These are phyloP conservation scores for Drosophila neocordata DNA, from an alignment of 1,140 invertebrate genomes.

Conservation along the genomic window DNA sequence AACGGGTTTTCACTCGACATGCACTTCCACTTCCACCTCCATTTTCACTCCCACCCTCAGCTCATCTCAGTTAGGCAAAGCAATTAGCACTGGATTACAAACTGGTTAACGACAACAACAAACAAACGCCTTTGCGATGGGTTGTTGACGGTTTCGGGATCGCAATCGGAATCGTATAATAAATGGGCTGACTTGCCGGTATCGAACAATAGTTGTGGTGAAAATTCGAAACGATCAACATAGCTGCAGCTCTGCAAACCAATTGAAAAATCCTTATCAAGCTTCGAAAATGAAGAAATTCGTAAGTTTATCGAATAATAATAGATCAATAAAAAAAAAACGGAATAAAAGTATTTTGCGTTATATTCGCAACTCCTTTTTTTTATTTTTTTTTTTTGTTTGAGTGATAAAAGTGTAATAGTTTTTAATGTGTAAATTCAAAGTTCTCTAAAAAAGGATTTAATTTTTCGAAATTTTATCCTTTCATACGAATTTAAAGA, in stretches of 20 bases:
- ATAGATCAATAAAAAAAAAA: neutral
- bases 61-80: neutral
- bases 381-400: neutral
- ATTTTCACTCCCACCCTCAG: neutral
- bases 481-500: no score
- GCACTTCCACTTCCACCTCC: neutral
- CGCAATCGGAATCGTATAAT: conserved; percentile 31
- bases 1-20: conserved; percentile 7
- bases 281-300: conserved; percentile 46
- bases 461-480: no score
- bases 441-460: no score
- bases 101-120: conserved; percentile 64
- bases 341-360: neutral
- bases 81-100: conserved; percentile 75
- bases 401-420: no score
- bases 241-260: neutral
- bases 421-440: no score
- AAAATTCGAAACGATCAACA: conserved; percentile 41
- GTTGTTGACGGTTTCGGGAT: no score
- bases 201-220: conserved; percentile 38
- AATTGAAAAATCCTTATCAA: neutral
- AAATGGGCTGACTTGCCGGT: conserved; percentile 36
- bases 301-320: conserved; percentile 42
- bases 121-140: conserved; percentile 27
- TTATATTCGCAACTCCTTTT: neutral